A percentile compares a stretch with the other conserved stretches of the same genome.
These are phyloP conservation scores for Sinocyclocheilus anophthalmus DNA, from an alignment of 2,113 vertebrate species.

Conservation along the genomic window DNA sequence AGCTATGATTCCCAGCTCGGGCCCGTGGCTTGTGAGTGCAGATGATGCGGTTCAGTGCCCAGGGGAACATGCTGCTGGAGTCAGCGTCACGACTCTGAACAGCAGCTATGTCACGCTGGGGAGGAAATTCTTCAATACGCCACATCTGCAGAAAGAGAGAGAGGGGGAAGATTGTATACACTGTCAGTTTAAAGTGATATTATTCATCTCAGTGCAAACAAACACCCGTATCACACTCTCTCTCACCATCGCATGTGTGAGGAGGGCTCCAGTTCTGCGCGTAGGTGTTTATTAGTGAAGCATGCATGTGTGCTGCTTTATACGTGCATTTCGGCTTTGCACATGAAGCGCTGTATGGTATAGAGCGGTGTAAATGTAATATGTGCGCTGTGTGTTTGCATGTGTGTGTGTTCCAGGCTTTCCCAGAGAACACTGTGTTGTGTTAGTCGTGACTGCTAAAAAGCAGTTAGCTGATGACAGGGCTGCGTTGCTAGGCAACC, in stretches of 20 bases:
- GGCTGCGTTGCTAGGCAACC: conserved; percentile 85
- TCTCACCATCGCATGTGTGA: not conserved
- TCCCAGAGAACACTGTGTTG: conserved; percentile 78
- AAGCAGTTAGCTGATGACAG: conserved; percentile 87
- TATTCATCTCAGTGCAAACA: conserved; percentile 7
- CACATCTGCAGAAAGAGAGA: conserved; percentile 50
- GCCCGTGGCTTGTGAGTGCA: conserved; percentile 16
- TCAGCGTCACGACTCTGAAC: conserved; percentile 57
- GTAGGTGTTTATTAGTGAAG: conserved; percentile 18
- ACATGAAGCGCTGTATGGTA: not conserved
- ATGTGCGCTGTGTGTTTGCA: conserved; percentile 48
- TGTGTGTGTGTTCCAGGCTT: conserved; percentile 69
- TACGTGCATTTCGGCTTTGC: not conserved
- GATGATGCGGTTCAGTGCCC: conserved; percentile 40
- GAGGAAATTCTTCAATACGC: conserved; percentile 37
- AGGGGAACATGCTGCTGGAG: conserved; percentile 43
- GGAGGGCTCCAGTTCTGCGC: conserved; percentile 4
- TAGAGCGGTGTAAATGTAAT: conserved; percentile 15
- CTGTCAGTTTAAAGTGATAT: conserved; percentile 39
- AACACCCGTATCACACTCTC: not conserved
- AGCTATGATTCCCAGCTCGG: conserved; percentile 1
- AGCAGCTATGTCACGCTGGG: conserved; percentile 46
- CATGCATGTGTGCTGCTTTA: conserved; percentile 29
- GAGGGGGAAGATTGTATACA: not conserved
- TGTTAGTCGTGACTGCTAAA: conserved; percentile 90